Evolutionary conservation across 1,140 invertebrate genomes (phyloP), one percentile per base, ranked within the genome.

Genomic region (Halyomorpha halys): DNA sequence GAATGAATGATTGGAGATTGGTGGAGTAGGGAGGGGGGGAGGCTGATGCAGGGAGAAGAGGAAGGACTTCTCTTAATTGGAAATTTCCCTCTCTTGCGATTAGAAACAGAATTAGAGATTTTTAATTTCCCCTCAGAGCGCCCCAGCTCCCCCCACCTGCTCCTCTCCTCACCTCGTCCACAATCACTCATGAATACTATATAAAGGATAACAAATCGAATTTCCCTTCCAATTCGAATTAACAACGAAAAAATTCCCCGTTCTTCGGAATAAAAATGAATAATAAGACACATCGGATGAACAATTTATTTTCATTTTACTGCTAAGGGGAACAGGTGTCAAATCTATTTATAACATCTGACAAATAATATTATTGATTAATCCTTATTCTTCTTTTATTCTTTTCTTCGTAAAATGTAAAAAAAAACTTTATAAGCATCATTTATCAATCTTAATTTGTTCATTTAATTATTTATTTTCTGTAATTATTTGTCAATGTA

Each of bases 41-140:
- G 27, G 27, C 27, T 30, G 27, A 30, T 30, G 27, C 27, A 21
- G 47, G 47, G 13, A 11, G 11, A n/a, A 49, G 21, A 18, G 47
- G 47, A n/a, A 49, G 47, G 21, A 49, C 47, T 49, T 49, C 47
- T 49, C 47, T 49, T 49, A 49, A 49, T 49, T 49, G 47, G 47
- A 49, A 49, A 49, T 49, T 49, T 49, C 47, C 47, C 47, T 49
- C 47, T 49, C 47, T 49, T 49, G 47, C 47, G 47, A 49, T 49
- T 49, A 49, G 47, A 49, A 49, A 49, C 47, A 21, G 47, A 49
- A 49, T 49, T 49, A 49, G 47, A 21, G 47, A 49, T 49, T 49
- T 49, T 49, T 49, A 49, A 49, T 49, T 49, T 49, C 47, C 47
- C 47, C 21, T 49, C 47, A 1, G 16, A 1, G 16, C n/a, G 47